Evolutionary conservation across 2,888 invertebrate species (phyloP), one percentile per base, ranked within the genome.

Genomic region (Hoplodrina ambigua): DNA sequence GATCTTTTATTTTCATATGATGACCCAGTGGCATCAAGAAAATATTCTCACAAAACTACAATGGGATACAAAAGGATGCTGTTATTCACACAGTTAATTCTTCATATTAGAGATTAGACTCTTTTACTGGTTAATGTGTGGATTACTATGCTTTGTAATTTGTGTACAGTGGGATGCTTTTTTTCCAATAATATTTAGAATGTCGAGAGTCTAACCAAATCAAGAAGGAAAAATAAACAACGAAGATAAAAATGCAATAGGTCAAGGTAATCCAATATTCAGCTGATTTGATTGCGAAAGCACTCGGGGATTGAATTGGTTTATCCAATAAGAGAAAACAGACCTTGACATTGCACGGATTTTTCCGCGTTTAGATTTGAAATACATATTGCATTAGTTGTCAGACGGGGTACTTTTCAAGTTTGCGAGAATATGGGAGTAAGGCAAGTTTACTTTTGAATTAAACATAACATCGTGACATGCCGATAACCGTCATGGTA

Each of bases 61-160:
- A 95, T 92, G 75, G 87, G 50, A 20, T 49, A 95, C 93, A 95
- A 95, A 94, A 91, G 94, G 96, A 95, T 95, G 95, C 94, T 95
- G 94, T 95, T 95, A 94, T 94, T 95, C 95, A 96, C 95, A 95
- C 94, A 94, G 94, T 95, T 96, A 94, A 93, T 91, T 94, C 90
- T 91, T 88, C 90, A 89, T 89, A 83, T 90, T 75, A 63, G 54
- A 82, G 74, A 72, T 83, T 90, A 90, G 83, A 87, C 83, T 87
- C 88, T 89, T 89, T 88, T 85, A 89, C 87, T 86, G 86, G 83
- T 57, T 81, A 86, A 82, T 80, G 82, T 81, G 83, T 82, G 68
- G 70, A 75, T 50, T 46, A 69, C 49, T 79, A 66, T 55, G 58
- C 67, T 82, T 83, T 75, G 5, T 57, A 44, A 66, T 69, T 49